phyloP scores from a whole-genome alignment of 1,140 invertebrate species.

The Drosophila tsacasi region DNA sequence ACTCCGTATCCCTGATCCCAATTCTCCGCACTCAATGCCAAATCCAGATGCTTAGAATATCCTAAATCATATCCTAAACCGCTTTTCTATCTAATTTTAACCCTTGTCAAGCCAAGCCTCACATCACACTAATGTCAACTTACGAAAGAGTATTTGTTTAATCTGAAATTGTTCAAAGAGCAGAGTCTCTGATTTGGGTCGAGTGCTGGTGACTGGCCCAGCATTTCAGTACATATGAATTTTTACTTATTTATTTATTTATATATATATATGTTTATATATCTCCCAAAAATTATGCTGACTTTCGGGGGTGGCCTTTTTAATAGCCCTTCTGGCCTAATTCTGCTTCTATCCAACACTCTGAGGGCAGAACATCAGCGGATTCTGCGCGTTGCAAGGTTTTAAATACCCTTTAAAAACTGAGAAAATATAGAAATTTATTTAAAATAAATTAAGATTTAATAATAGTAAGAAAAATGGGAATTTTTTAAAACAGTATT shows the following conservation, averaged over 20 bases:
- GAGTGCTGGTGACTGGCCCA: slow-evolving; percentile 22
- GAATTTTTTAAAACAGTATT: not conserved
- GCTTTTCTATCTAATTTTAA: not conserved
- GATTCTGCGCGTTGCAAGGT: slow-evolving; percentile 59
- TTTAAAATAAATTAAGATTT: not conserved
- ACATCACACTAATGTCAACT: slow-evolving; percentile 40
- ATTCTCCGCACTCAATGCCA: slow-evolving; percentile 9
- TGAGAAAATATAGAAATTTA: no score
- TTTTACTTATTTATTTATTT: not conserved
- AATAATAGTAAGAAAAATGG: not conserved
- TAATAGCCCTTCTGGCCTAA: slow-evolving; percentile 32
- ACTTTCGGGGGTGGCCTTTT: slow-evolving; percentile 18
- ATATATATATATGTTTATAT: not conserved
- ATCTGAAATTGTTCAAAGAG: slow-evolving; percentile 14
- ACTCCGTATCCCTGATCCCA: not conserved
- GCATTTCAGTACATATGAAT: not conserved
- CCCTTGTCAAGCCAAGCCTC: slow-evolving; percentile 25
- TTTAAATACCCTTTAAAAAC: not conserved
- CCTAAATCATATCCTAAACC: not conserved
- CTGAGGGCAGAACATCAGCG: slow-evolving; percentile 15
- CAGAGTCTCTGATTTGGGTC: slow-evolving; percentile 60
- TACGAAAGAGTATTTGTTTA: not conserved
- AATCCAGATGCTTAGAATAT: not conserved
- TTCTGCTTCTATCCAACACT: slow-evolving; percentile 3
- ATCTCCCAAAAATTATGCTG: slow-evolving; percentile 4